Percentiles rank a stretch among this genome's conserved stretches.
Conservation (phyloP, 2,113 vertebrate genomes). For the Crocuta crocuta region DNA sequence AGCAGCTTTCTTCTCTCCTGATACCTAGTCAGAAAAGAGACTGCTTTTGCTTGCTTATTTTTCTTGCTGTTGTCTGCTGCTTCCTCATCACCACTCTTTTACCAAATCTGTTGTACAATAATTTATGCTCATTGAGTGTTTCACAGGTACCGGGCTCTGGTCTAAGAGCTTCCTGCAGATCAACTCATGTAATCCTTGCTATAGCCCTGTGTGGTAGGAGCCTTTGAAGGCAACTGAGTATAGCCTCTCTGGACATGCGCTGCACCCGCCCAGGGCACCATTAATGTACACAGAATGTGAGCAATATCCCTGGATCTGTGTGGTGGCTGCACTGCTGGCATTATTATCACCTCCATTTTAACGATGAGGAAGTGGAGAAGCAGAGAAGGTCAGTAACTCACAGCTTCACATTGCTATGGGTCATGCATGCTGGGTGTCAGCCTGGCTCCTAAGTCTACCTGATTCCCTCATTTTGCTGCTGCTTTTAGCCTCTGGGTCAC, state of each 20-base stretch:
- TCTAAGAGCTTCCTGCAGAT: not conserved
- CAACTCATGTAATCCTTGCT: not conserved
- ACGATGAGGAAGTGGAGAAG: not conserved
- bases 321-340: not conserved
- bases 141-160: not conserved
- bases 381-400: not conserved
- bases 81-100: not conserved
- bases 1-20: constrained; percentile 27
- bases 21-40: not conserved
- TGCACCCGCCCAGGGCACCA: rapidly evolving
- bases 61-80: not conserved
- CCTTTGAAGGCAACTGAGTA: not conserved
- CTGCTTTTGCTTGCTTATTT: not conserved
- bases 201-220: no score
- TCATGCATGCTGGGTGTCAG: not conserved
- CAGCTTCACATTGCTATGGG: not conserved
- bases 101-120: not conserved
- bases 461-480: not conserved
- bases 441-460: not conserved
- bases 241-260: not conserved
- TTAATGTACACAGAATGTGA: not conserved
- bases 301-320: no score
- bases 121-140: not conserved
- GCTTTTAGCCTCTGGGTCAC: not conserved
- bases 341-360: not conserved